Conservation (phyloP, 2,888 invertebrate species). For the Conomelus anceps region DNA sequence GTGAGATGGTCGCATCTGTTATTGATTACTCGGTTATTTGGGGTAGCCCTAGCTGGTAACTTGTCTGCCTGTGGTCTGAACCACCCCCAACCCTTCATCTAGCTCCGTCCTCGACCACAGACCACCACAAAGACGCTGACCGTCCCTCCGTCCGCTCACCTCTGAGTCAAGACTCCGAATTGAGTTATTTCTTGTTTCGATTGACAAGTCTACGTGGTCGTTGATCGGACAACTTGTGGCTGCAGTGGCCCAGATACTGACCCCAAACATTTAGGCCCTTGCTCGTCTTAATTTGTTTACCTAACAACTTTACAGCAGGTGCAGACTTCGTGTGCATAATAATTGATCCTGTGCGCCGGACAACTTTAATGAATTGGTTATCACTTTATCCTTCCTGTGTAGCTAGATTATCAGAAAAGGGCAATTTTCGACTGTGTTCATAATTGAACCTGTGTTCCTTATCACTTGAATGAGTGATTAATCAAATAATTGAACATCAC, state of each 20-base stretch:
- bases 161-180: background rate
- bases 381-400: background rate
- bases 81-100: background rate
- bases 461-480: too few relatives aligned
- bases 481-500: too few relatives aligned
- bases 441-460: too few relatives aligned
- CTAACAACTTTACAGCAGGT: background rate
- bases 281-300: background rate
- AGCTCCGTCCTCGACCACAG: background rate
- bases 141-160: background rate
- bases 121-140: constrained; percentile 9
- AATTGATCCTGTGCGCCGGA: background rate
- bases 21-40: constrained; percentile 12
- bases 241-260: background rate
- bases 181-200: background rate
- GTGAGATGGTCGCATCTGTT: constrained; percentile 13
- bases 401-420: too few relatives aligned
- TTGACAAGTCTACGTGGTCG: background rate
- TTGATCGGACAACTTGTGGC: too few relatives aligned
- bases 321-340: background rate
- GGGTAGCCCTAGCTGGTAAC: constrained; percentile 4
- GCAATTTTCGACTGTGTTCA: too few relatives aligned
- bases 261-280: background rate
- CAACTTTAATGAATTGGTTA: background rate
- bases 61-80: constrained; percentile 1